Evolutionary conservation across 1,140 invertebrate species (phyloP).

Genomic region (Subanguina moxae): DNA sequence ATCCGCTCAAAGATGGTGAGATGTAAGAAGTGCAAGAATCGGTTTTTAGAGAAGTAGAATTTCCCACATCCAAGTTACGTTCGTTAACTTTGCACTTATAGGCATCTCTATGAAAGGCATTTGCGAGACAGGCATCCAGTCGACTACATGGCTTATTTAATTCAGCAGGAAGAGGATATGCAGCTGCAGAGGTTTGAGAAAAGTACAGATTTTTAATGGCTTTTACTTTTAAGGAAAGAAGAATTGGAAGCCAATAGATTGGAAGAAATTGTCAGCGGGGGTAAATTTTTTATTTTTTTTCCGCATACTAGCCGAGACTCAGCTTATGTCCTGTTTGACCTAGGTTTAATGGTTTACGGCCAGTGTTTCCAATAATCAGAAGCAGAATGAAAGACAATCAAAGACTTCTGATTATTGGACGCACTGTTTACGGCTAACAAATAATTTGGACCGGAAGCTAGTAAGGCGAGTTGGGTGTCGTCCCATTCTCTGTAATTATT

Average conservation of each 20-base stretch:
- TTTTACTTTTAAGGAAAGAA: conserved; percentile 39
- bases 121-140: conserved; percentile 53
- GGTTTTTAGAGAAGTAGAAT: conserved; percentile 44
- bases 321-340: too few relatives aligned
- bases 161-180: conserved; percentile 56
- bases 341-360: too few relatives aligned
- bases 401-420: too few relatives aligned
- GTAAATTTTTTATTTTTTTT: too few relatives aligned
- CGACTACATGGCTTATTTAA: conserved; percentile 54
- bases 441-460: too few relatives aligned
- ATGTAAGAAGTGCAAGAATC: conserved; percentile 56
- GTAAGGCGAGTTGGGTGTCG: too few relatives aligned
- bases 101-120: conserved; percentile 56
- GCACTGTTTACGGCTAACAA: too few relatives aligned
- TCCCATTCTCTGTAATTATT: too few relatives aligned
- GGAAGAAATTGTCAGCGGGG: conserved; percentile 50
- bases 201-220: not conserved
- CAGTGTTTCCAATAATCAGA: too few relatives aligned
- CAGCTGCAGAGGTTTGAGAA: conserved; percentile 48
- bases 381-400: too few relatives aligned
- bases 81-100: not conserved
- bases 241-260: conserved; percentile 56
- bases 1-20: conserved; percentile 54
- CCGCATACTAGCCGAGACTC: too few relatives aligned
- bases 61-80: not conserved